These are phyloP conservation scores for Rhea pennata DNA, from an alignment of 2,113 vertebrate species.

Conservation along the genomic window DNA sequence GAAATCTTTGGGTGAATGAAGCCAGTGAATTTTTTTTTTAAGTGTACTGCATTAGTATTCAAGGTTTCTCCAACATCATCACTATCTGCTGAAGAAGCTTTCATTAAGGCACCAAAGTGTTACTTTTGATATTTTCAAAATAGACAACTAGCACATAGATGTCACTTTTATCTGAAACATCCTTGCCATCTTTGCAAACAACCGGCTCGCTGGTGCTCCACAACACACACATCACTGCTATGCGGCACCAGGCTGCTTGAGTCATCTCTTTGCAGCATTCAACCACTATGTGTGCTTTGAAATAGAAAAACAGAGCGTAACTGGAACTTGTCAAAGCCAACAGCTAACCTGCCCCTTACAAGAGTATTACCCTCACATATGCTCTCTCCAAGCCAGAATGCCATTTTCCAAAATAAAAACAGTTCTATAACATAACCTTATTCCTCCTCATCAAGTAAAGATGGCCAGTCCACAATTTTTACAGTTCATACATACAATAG, in stretches of 20 bases:
- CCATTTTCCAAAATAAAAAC: background rate
- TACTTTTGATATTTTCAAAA: background rate
- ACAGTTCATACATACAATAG: background rate
- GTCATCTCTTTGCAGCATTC: background rate
- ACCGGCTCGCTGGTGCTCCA: background rate
- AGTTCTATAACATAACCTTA: background rate
- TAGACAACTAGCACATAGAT: fast-evolving
- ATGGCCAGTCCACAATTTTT: background rate
- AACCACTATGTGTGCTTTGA: background rate
- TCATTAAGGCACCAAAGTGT: background rate
- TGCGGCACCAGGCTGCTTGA: no score
- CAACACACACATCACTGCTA: no score
- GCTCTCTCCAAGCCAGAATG: background rate
- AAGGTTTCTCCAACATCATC: background rate
- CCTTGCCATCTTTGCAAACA: background rate
- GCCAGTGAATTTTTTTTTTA: background rate
- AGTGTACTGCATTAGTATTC: background rate
- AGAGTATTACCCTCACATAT: background rate
- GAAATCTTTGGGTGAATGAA: fast-evolving
- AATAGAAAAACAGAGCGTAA: background rate
- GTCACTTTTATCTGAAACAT: background rate
- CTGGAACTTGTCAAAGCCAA: background rate
- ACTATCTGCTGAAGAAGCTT: background rate
- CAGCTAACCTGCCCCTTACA: background rate
- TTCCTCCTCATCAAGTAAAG: background rate